Evolutionary conservation across 1,140 invertebrate species (phyloP).

Genomic region (Stenopsyche tienmushanensis): DNA sequence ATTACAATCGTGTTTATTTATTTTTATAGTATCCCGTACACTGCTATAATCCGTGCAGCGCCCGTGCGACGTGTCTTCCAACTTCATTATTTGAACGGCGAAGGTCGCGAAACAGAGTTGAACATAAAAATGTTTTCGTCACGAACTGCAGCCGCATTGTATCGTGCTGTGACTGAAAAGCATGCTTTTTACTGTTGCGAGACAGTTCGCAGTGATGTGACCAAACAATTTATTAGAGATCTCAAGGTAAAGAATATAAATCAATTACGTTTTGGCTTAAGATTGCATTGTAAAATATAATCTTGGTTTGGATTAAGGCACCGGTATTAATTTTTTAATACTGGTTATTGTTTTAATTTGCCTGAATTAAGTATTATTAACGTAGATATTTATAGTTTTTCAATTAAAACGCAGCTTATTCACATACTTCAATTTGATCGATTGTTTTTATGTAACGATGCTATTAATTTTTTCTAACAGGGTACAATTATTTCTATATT

Average conservation of each 20-base stretch:
- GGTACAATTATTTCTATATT: constrained; percentile 90
- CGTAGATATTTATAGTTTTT: too few species aligned
- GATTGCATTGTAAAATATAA: too few species aligned
- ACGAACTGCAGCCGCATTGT: constrained; percentile 75
- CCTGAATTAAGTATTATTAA: too few species aligned
- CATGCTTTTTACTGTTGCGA: constrained; percentile 91
- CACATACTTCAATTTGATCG: too few species aligned
- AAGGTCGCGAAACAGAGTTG: constrained; percentile 67
- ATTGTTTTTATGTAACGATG: too few species aligned
- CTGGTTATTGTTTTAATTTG: too few species aligned
- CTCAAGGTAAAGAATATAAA: constrained; percentile 68
- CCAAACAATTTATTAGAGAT: constrained; percentile 84
- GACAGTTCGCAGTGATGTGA: constrained; percentile 82
- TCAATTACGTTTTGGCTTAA: background rate
- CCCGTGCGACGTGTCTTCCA: constrained; percentile 74
- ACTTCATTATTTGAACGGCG: constrained; percentile 69
- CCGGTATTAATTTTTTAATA: background rate
- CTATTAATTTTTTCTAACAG: too few species aligned
- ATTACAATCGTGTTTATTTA: background rate
- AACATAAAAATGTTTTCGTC: constrained; percentile 80
- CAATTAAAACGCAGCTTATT: too few species aligned
- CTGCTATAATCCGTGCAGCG: constrained; percentile 77
- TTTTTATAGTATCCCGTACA: constrained; percentile 74
- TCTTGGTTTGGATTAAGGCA: too few species aligned
- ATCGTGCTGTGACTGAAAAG: constrained; percentile 86